These are phyloP conservation scores for Sesia apiformis DNA, from an alignment of 2,888 invertebrate species.

Conservation along the genomic window DNA sequence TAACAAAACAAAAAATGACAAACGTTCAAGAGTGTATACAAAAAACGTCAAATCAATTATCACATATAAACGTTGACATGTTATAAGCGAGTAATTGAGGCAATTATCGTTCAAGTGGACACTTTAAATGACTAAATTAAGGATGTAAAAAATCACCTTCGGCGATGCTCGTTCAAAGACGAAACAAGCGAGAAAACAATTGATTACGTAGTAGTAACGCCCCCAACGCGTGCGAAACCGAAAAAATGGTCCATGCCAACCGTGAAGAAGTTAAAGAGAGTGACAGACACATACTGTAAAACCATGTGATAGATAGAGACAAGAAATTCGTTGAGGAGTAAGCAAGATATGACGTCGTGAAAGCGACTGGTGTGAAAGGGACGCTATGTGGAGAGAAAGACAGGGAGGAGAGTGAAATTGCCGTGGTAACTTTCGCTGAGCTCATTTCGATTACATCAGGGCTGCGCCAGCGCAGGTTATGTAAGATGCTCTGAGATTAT, in stretches of 20 bases:
- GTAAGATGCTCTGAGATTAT: constrained; percentile 53
- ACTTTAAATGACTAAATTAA: constrained; percentile 7
- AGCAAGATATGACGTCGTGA: constrained; percentile 24
- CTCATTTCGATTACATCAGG: constrained; percentile 66
- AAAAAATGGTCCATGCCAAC: constrained; percentile 47
- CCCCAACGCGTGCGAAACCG: constrained; percentile 53
- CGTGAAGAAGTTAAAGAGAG: constrained; percentile 48
- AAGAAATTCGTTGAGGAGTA: constrained; percentile 24
- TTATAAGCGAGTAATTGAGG: no score
- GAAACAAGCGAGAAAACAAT: constrained; percentile 46
- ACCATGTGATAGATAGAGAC: constrained; percentile 28
- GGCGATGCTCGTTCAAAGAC: constrained; percentile 9
- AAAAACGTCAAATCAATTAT: no score
- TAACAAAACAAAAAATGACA: not conserved
- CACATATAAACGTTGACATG: no score
- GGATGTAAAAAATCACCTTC: constrained; percentile 9
- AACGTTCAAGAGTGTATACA: constrained; percentile 1
- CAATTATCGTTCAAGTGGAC: constrained; percentile 5
- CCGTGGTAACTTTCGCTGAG: constrained; percentile 67
- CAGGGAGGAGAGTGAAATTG: constrained; percentile 63
- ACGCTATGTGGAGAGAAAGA: constrained; percentile 47
- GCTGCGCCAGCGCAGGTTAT: constrained; percentile 40
- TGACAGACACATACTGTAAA: constrained; percentile 32
- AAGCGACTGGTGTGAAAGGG: constrained; percentile 28
- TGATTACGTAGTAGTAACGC: constrained; percentile 50